Base-by-base conservation (phyloP, 2,113 vertebrate genomes). In the Xyliphius kryptos region DNA sequence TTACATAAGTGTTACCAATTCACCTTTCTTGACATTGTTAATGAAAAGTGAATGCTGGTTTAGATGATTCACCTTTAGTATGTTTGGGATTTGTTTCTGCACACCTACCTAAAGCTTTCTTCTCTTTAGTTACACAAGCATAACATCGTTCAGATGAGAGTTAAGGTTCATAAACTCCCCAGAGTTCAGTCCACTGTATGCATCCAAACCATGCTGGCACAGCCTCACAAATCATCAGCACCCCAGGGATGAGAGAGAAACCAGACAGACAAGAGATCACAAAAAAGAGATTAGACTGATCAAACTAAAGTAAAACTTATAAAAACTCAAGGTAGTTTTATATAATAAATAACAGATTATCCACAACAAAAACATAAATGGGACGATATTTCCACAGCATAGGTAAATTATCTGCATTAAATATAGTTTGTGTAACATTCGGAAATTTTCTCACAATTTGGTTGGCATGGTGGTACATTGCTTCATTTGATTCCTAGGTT, bases 151-250 rank as follows among this genome's bases (percentile, higher is more conserved):
- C 38, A 94, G 87, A n/a, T 95, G 86, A 9, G 93, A 95, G 48
- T 91, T 91, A 0, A 95, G 92, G 0, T 91, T 91, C 91, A 94
- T 91, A 78, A 93, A 96, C 72, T 96, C 92, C 0, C 88, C 92
- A 44, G 81, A 4, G 92, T 92, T 92, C 92, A 97, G 80, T 96
- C 92, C 63, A 94, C 86, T 0, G 85, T 88, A 5, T 89, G 81
- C 56, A 85, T 91, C 68, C 87, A 89, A 59, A 94, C 88, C 82
- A 92, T 76, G 73, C 91, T 87, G 1, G 83, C 87, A 0, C 89
- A 80, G 0, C 88, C 88, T n/a, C 91, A 90, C 66, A 97, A 80
- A 94, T 92, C 5, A 91, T 90, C 53, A 87, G 89, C 69, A 96
- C 73, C 56, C 92, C 92, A 94, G 80, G 22, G 54, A 69, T 52